These are phyloP conservation scores for Euplexia lucipara DNA, from an alignment of 2,888 invertebrate genomes.

Conservation along the genomic window DNA sequence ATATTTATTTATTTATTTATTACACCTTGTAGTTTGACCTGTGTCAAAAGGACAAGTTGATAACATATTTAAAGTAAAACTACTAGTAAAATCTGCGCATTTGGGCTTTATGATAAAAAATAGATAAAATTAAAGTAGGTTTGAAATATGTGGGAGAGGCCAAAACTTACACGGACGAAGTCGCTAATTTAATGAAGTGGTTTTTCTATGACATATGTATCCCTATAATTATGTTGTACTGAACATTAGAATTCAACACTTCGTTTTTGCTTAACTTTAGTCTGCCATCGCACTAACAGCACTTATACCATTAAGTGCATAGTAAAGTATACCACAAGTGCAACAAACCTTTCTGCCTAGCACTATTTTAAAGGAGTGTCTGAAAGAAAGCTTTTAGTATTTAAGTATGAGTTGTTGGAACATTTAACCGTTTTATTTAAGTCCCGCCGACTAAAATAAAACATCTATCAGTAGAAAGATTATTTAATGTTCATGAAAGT, in stretches of 20 bases:
- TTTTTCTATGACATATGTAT: no score
- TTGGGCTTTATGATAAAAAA: not conserved
- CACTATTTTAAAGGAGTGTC: slow-evolving; percentile 5
- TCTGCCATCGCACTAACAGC: not conserved
- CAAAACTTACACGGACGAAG: no score
- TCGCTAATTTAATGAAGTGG: not conserved
- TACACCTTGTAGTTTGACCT: no score
- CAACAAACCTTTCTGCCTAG: slow-evolving; percentile 12
- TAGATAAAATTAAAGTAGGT: no score
- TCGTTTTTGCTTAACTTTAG: not conserved
- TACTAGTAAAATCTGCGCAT: no score
- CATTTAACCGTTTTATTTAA: slow-evolving; percentile 30
- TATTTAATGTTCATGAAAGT: slow-evolving; percentile 19
- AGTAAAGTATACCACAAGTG: no score
- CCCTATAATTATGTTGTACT: not conserved
- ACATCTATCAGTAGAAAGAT: slow-evolving; percentile 5
- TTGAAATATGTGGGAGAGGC: no score
- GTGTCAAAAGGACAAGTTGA: not conserved
- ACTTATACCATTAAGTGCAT: no score
- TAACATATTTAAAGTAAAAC: no score
- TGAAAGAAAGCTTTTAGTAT: slow-evolving; percentile 33
- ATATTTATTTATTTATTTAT: no score
- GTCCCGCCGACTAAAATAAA: slow-evolving; percentile 16
- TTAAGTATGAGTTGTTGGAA: slow-evolving; percentile 6
- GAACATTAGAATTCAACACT: not conserved